A percentile compares a stretch with the other conserved stretches of the same genome.
Conservation (phyloP, 2,888 invertebrate genomes). For the Patella depressa region DNA sequence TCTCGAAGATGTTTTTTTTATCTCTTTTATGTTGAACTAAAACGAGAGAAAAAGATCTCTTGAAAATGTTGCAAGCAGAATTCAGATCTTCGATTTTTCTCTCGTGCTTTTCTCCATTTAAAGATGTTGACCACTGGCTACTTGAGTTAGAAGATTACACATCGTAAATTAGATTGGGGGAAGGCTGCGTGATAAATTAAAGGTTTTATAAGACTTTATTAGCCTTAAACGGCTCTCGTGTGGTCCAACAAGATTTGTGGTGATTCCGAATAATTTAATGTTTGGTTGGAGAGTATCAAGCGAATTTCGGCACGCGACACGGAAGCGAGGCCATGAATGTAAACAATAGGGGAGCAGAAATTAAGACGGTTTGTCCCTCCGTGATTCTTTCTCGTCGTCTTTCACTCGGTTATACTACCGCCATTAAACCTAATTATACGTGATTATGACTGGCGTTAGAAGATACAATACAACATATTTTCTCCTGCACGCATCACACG, state of each 20-base stretch:
- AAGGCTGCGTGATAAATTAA: constrained; percentile 2
- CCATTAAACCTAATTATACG: no score
- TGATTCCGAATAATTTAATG: not conserved
- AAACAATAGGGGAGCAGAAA: not conserved
- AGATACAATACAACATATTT: not conserved
- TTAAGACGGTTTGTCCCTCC: no score
- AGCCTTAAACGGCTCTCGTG: constrained; percentile 1
- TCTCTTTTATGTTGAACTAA: no score
- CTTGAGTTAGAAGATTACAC: not conserved
- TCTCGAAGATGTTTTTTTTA: no score
- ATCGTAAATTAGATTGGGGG: constrained; percentile 2
- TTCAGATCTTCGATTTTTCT: no score
- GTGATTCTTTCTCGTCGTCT: no score
- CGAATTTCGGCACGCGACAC: constrained; percentile 1
- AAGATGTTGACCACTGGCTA: not conserved
- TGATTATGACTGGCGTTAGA: no score
- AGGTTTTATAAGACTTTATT: not conserved
- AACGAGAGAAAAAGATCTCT: no score
- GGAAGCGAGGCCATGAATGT: not conserved
- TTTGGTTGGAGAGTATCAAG: not conserved
- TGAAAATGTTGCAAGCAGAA: no score
- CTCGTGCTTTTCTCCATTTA: not conserved
- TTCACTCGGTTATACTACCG: no score
- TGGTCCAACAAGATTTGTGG: not conserved
- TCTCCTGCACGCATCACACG: not conserved